Percentiles rank a stretch among this genome's conserved stretches.
Evolutionary conservation across 2,888 invertebrate species (phyloP).

Genomic region (Andricus quercusramuli): DNA sequence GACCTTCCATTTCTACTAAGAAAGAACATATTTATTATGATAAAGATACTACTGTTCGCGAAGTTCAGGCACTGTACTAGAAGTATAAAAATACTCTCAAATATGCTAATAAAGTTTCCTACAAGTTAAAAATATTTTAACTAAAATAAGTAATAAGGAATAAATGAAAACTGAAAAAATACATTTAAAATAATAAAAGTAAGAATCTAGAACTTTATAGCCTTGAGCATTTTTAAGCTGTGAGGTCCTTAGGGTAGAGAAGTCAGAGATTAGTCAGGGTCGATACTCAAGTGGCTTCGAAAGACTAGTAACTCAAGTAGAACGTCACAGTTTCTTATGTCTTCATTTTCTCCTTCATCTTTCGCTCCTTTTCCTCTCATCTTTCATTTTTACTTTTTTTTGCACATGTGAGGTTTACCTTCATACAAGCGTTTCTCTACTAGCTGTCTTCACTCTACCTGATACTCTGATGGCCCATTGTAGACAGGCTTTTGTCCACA

Average conservation of each 20-base stretch:
- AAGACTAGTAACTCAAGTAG: slow-evolving; percentile 50
- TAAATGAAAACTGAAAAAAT: neutral
- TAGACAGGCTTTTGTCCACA: slow-evolving; percentile 63
- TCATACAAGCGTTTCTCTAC: neutral
- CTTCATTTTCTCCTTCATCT: slow-evolving; percentile 44
- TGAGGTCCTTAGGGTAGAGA: slow-evolving; percentile 40
- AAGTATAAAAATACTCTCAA: too few relatives aligned
- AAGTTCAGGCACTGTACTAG: too few relatives aligned
- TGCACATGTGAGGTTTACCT: neutral
- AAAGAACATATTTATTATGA: too few relatives aligned
- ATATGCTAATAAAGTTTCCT: neutral
- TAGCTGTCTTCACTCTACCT: slow-evolving; percentile 27
- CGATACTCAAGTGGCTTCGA: slow-evolving; percentile 52
- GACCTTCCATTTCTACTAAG: too few relatives aligned
- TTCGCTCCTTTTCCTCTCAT: slow-evolving; percentile 37
- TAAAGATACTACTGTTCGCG: too few relatives aligned
- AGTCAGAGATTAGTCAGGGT: slow-evolving; percentile 52
- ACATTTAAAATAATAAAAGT: neutral
- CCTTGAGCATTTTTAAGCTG: neutral
- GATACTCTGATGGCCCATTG: slow-evolving; percentile 68
- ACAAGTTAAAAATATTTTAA: neutral
- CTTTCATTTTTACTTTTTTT: neutral
- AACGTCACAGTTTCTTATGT: slow-evolving; percentile 14
- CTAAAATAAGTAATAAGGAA: neutral
- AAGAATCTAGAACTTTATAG: neutral